phyloP scores from a whole-genome alignment of 2,888 invertebrate genomes.

The Lepidonotus clava region DNA sequence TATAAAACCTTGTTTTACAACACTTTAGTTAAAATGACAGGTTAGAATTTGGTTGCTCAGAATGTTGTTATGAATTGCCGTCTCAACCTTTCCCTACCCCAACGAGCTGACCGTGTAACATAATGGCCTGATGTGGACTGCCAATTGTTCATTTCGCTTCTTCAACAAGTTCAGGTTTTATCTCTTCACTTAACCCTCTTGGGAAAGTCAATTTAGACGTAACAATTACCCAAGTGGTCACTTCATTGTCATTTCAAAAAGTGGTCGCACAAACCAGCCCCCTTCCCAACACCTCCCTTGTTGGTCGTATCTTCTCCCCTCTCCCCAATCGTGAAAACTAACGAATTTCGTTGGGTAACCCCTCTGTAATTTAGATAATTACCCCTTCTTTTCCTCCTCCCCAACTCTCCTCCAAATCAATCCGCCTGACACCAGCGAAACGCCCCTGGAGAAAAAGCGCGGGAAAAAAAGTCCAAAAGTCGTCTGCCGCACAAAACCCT shows the following conservation, averaged over 20 bases:
- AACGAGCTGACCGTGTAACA: no score
- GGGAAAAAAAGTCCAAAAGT: neutral
- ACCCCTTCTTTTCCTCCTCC: neutral
- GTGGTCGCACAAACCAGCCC: neutral
- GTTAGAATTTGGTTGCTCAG: no score
- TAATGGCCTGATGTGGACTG: no score
- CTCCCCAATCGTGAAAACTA: neutral
- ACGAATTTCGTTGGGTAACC: neutral
- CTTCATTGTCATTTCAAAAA: neutral
- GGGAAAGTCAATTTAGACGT: neutral
- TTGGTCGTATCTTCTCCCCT: neutral
- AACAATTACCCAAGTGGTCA: neutral
- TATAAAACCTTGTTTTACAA: no score
- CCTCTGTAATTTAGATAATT: neutral
- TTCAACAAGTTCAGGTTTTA: no score
- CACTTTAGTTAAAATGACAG: no score
- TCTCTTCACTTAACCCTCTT: neutral
- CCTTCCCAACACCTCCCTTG: neutral
- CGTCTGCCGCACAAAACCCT: conserved; percentile 5
- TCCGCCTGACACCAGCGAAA: neutral
- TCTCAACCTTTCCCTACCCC: no score
- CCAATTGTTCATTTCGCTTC: no score
- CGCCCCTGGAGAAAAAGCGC: neutral
- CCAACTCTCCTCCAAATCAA: neutral
- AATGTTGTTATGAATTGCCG: no score